Evolutionary conservation across 2,888 invertebrate genomes (phyloP).

Genomic region (Unio pictorum): DNA sequence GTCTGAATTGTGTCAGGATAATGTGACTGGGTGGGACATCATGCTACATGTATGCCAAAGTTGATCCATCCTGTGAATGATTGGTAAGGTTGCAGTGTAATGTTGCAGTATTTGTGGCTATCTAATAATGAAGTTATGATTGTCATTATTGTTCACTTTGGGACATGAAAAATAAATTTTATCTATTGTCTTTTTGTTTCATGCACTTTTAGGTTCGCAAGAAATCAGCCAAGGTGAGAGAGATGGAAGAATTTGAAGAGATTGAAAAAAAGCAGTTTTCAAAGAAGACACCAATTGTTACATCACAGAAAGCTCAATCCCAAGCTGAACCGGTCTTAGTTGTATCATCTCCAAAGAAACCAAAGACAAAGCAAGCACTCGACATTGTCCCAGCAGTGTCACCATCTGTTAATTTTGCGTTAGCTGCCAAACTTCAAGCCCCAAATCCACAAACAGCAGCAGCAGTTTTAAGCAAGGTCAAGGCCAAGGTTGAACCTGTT

Average conservation of each 20-base stretch:
- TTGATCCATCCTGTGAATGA: no score
- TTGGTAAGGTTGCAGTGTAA: no score
- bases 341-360: conserved; percentile 1
- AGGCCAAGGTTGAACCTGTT: background rate
- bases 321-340: background rate
- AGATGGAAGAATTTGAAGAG: conserved; percentile 82
- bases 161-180: no score
- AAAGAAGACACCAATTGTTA: conserved; percentile 29
- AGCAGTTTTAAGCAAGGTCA: background rate
- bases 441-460: background rate
- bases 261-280: conserved; percentile 55
- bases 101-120: no score
- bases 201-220: conserved; percentile 79
- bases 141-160: no score
- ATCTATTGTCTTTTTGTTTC: conserved; percentile 9
- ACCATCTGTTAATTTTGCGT: no score
- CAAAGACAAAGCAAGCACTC: background rate
- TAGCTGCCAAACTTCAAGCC: no score
- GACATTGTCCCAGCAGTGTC: background rate
- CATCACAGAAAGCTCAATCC: conserved; percentile 1
- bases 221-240: conserved; percentile 94
- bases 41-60: no score
- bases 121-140: no score
- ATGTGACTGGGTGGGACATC: no score
- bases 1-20: no score